Evolutionary conservation across 2,888 invertebrate species (phyloP).

Genomic region (Rhimphoctona megacephalus): DNA sequence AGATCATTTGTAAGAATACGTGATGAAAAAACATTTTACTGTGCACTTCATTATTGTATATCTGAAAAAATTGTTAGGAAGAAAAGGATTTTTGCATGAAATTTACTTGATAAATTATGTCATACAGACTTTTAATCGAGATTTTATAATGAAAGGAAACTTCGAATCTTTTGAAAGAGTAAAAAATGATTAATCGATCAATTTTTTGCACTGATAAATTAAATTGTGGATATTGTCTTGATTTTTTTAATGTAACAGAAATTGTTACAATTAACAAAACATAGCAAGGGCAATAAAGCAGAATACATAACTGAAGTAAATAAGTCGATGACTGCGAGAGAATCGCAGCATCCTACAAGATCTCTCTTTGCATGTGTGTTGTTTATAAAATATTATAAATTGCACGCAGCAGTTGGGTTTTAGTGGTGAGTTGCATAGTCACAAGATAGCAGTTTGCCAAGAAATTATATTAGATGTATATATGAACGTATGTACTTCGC

Average conservation of each 20-base stretch:
- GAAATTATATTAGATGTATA: background rate
- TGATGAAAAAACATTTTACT: no score
- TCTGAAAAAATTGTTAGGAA: no score
- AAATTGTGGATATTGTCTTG: background rate
- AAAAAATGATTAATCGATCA: background rate
- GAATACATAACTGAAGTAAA: background rate
- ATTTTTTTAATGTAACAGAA: background rate
- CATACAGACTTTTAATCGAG: no score
- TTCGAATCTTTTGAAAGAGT: background rate
- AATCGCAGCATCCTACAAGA: background rate
- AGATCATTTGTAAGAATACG: no score
- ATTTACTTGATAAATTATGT: no score
- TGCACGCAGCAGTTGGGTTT: slow-evolving; percentile 24
- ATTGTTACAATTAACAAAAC: background rate
- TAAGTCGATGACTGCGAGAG: background rate
- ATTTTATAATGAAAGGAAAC: background rate
- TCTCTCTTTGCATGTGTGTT: background rate
- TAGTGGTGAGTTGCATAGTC: slow-evolving; percentile 53
- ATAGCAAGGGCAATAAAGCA: background rate
- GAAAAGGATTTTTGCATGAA: no score
- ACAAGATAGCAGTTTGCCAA: background rate
- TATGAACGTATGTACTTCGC: background rate
- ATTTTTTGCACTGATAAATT: background rate
- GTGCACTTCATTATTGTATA: no score
- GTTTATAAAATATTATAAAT: slow-evolving; percentile 19